phyloP scores from a whole-genome alignment of 2,113 vertebrate genomes.

The Helogale parvula region DNA sequence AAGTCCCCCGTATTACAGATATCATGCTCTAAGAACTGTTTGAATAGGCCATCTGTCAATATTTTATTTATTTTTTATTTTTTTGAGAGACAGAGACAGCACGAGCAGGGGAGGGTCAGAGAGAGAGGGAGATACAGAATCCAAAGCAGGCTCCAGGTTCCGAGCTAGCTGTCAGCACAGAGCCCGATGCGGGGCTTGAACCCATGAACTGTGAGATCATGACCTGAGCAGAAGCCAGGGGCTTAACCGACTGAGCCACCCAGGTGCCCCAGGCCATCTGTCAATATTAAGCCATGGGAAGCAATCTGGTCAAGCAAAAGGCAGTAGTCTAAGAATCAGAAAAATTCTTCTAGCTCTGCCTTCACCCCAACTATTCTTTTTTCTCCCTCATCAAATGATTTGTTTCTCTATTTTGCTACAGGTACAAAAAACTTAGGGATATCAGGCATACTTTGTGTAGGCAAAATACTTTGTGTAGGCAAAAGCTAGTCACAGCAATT shows the following conservation, averaged over 20 bases:
- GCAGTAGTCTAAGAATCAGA: not conserved
- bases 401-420: not conserved
- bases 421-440: constrained; percentile 19
- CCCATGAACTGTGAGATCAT: too few species aligned
- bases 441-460: not conserved
- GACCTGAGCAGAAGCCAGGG: too few species aligned
- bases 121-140: too few species aligned
- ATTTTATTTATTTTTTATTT: not conserved
- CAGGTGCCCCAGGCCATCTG: not conserved
- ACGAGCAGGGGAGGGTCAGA: too few species aligned
- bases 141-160: too few species aligned
- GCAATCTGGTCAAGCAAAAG: not conserved
- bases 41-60: not conserved
- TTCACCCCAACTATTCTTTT: not conserved
- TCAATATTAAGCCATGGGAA: not conserved
- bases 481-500: constrained; percentile 21
- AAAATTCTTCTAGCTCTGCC: not conserved
- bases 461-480: not conserved
- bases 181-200: too few species aligned
- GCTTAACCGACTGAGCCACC: too few species aligned
- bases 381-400: not conserved
- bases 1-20: not conserved
- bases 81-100: too few species aligned
- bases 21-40: not conserved
- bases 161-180: too few species aligned